These are phyloP conservation scores for Pelmatolapia mariae DNA, from an alignment of 2,113 vertebrate genomes.

Conservation along the genomic window DNA sequence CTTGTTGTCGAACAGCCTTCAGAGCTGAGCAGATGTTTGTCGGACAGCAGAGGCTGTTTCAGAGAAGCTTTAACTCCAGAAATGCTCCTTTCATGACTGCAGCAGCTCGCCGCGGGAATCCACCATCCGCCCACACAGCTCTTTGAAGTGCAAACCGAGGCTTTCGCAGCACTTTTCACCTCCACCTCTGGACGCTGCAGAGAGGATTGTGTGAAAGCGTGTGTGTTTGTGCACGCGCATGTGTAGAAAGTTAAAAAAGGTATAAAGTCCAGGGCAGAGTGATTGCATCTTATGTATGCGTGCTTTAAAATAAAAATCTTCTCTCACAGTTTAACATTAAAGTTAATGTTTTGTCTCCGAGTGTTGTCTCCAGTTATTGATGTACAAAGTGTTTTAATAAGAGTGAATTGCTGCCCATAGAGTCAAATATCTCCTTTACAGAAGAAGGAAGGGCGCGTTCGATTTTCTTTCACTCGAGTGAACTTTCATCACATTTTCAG, in stretches of 20 bases:
- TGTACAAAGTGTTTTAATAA: neutral
- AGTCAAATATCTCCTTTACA: neutral
- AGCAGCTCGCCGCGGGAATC: neutral
- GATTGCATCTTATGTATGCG: accelerated
- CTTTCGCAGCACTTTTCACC: constrained; percentile 13
- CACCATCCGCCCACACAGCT: neutral
- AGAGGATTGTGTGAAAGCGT: neutral
- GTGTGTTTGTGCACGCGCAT: accelerated
- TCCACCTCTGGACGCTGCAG: neutral
- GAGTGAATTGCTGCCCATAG: neutral
- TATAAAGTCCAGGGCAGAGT: neutral
- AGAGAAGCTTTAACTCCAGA: neutral
- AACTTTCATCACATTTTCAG: neutral
- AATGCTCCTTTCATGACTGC: neutral
- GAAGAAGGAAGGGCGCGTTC: neutral
- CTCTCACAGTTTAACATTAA: neutral
- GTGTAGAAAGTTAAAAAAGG: neutral
- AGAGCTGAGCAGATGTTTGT: neutral
- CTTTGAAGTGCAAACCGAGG: constrained; percentile 7
- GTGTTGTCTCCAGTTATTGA: neutral
- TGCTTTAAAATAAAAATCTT: neutral
- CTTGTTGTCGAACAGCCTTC: neutral
- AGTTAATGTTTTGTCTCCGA: neutral
- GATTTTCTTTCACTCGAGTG: neutral
- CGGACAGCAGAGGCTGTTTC: neutral